Evolutionary conservation across 2,888 invertebrate species (phyloP).

Genomic region (Macaria notata): DNA sequence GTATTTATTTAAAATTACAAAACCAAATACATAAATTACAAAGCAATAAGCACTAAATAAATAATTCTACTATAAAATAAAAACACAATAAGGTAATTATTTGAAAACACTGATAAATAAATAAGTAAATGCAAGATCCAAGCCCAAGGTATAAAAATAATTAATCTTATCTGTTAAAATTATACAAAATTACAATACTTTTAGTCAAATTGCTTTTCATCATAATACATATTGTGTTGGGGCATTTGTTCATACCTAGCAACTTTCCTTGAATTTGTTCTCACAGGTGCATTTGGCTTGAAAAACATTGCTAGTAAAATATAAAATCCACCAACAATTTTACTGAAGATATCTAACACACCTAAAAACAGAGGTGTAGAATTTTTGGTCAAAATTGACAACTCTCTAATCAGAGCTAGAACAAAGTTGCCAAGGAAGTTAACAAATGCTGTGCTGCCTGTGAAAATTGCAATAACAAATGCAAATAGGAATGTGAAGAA

Average conservation of each 20-base stretch:
- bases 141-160: background rate
- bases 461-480: constrained; percentile 74
- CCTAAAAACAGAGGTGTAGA: constrained; percentile 84
- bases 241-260: constrained; percentile 42
- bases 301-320: constrained; percentile 84
- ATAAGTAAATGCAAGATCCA: constrained; percentile 3
- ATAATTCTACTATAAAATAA: background rate
- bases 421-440: constrained; percentile 83
- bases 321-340: constrained; percentile 84
- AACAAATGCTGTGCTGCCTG: constrained; percentile 76
- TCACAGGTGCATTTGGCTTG: constrained; percentile 56
- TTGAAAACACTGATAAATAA: no score
- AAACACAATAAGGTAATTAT: no score
- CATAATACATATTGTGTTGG: constrained; percentile 40
- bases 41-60: constrained; percentile 8
- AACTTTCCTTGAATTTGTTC: constrained; percentile 50
- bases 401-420: constrained; percentile 81
- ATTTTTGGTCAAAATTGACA: constrained; percentile 78
- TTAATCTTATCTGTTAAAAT: background rate
- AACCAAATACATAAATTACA: constrained; percentile 6
- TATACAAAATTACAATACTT: background rate
- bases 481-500: constrained; percentile 70
- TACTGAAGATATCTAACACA: constrained; percentile 82
- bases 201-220: constrained; percentile 63
- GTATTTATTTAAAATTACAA: constrained; percentile 1